Conservation (phyloP, 2,888 invertebrate genomes). For the Eupeodes luniger region DNA sequence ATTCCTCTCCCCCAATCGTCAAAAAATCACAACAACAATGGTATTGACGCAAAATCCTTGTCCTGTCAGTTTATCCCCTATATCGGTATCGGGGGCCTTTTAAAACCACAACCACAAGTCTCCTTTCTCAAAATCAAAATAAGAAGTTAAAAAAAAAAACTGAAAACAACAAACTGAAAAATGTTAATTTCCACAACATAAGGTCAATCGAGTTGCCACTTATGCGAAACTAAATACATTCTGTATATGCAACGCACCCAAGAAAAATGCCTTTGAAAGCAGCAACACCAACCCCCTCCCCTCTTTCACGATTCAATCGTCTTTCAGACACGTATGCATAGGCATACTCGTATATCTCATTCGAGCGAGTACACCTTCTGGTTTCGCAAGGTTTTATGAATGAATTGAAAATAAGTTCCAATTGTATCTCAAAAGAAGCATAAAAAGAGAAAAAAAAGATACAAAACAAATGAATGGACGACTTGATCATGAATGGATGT, state of each 20-base stretch:
- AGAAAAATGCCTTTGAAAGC: slow-evolving; percentile 41
- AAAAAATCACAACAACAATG: neutral
- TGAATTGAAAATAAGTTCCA: slow-evolving; percentile 67
- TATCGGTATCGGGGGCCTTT: slow-evolving; percentile 22
- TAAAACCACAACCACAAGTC: slow-evolving; percentile 53
- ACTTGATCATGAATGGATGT: slow-evolving; percentile 70
- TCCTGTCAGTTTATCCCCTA: slow-evolving; percentile 63
- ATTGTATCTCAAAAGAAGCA: slow-evolving; percentile 47
- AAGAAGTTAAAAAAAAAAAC: slow-evolving; percentile 4
- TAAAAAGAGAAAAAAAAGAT: slow-evolving; percentile 36
- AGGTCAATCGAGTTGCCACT: slow-evolving; percentile 73
- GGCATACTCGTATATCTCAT: neutral
- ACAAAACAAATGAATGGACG: slow-evolving; percentile 62
- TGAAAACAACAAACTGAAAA: slow-evolving; percentile 8
- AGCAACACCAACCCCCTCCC: neutral
- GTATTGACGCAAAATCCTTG: slow-evolving; percentile 65
- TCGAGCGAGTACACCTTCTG: slow-evolving; percentile 49
- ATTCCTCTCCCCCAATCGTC: slow-evolving; percentile 25
- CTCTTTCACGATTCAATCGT: neutral
- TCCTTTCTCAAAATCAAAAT: slow-evolving; percentile 30
- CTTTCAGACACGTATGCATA: neutral
- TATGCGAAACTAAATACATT: slow-evolving; percentile 58
- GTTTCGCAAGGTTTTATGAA: slow-evolving; percentile 76
- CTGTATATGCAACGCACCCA: slow-evolving; percentile 55
- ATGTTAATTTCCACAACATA: slow-evolving; percentile 61